Percentiles rank a stretch among this genome's conserved stretches.
phyloP scores from a whole-genome alignment of 1,140 invertebrate genomes.

The Amphibalanus amphitrite region DNA sequence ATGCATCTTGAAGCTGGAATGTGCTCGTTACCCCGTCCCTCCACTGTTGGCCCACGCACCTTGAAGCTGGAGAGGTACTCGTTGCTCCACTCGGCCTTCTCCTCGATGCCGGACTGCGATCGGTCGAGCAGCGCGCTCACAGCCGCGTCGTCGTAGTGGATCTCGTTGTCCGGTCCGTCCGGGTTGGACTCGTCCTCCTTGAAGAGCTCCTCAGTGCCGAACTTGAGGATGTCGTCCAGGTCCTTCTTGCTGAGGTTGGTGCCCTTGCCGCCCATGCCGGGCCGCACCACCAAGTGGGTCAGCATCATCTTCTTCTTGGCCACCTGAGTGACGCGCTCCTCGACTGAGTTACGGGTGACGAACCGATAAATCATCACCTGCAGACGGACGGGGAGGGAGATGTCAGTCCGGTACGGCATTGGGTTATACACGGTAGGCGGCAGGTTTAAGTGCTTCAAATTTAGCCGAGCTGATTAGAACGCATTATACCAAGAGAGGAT shows the following conservation, averaged over 20 bases:
- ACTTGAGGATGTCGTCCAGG: constrained; percentile 89
- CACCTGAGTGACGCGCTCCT: constrained; percentile 94
- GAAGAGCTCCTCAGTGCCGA: constrained; percentile 98
- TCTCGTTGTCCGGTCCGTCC: constrained; percentile 32
- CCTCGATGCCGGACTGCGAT: constrained; percentile 82
- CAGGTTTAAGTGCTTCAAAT: too few relatives aligned
- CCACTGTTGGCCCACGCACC: too few relatives aligned
- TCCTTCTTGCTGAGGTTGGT: constrained; percentile 98
- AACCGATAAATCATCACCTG: constrained; percentile 99
- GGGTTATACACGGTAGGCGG: too few relatives aligned
- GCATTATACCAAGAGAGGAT: too few relatives aligned
- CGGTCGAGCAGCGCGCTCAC: constrained; percentile 84
- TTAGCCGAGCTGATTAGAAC: too few relatives aligned
- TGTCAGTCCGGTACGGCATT: too few relatives aligned
- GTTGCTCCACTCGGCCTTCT: constrained; percentile 98
- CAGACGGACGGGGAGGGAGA: too few relatives aligned
- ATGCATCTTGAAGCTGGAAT: too few relatives aligned
- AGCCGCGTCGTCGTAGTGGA: constrained; percentile 96
- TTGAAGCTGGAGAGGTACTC: constrained; percentile 97
- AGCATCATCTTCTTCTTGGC: constrained; percentile 99
- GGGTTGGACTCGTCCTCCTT: constrained; percentile 61
- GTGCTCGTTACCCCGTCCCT: too few relatives aligned
- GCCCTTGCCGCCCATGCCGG: constrained; percentile 87
- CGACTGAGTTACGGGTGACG: constrained; percentile 95
- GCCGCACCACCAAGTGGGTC: constrained; percentile 91